A percentile compares a stretch with the other conserved stretches of the same genome.
Evolutionary conservation across 2,797 vertebrate genomes (phyloP).

Genomic region (Ctenosaura bakeri): DNA sequence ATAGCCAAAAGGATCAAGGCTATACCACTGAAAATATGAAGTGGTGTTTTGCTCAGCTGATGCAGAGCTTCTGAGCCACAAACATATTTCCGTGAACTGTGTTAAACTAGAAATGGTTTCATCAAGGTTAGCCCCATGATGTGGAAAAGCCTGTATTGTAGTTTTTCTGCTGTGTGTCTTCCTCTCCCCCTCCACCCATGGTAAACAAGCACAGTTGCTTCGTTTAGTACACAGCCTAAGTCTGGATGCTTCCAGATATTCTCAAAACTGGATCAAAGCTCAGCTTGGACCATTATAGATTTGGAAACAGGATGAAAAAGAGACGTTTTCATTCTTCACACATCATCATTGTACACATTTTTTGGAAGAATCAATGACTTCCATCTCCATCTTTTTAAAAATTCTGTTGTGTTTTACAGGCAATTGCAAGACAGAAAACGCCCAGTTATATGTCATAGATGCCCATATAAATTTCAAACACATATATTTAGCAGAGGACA

Average conservation of each 20-base stretch:
- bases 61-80: neutral
- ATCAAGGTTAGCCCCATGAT: neutral
- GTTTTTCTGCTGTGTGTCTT: neutral
- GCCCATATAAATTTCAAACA: neutral
- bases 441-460: constrained; percentile 4
- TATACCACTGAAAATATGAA: neutral
- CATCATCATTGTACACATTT: neutral
- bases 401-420: neutral
- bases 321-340: neutral
- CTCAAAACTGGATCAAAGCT: neutral
- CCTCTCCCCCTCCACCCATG: neutral
- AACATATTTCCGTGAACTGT: constrained; percentile 18
- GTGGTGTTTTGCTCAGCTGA: neutral
- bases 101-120: neutral
- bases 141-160: neutral
- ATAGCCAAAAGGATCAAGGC: neutral
- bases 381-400: constrained; percentile 6
- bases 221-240: neutral
- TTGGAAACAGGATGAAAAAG: neutral
- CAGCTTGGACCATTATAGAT: neutral
- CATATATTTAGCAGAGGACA: constrained; percentile 9
- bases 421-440: neutral
- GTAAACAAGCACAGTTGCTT: constrained; percentile 5
- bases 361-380: neutral
- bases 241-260: neutral